A percentile compares a stretch with the other conserved stretches of the same genome.
These are phyloP conservation scores for Tipula vernalis DNA, from an alignment of 2,888 invertebrate genomes.

Conservation along the genomic window DNA sequence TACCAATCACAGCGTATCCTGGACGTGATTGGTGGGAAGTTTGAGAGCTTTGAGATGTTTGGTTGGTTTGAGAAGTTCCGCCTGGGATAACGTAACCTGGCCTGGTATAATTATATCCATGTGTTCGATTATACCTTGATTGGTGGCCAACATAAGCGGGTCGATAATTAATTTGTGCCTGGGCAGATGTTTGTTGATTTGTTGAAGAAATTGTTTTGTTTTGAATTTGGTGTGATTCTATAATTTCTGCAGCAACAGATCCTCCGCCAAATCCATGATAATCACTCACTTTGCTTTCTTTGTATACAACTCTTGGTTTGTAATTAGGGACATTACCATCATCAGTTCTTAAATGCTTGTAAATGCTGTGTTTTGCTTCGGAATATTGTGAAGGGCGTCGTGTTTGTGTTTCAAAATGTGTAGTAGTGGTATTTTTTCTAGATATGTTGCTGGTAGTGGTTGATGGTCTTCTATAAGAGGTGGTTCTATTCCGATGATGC, in stretches of 20 bases:
- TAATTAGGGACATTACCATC: constrained; percentile 28
- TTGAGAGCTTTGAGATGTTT: background rate
- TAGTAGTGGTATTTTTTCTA: background rate
- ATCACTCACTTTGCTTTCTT: background rate
- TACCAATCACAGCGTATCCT: constrained; percentile 9
- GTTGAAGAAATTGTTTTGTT: background rate
- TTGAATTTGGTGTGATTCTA: background rate
- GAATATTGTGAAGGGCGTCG: background rate
- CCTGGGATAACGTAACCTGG: background rate
- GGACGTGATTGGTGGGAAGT: background rate
- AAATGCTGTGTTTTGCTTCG: constrained; percentile 19
- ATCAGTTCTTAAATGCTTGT: constrained; percentile 23
- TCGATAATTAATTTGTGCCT: background rate
- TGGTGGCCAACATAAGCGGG: background rate
- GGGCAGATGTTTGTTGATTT: background rate
- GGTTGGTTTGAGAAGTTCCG: background rate
- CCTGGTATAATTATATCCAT: background rate
- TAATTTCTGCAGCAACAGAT: background rate
- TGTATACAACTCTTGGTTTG: constrained; percentile 24
- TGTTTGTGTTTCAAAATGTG: background rate
- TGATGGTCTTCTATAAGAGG: background rate
- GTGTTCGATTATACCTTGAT: background rate
- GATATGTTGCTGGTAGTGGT: background rate
- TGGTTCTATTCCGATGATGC: background rate
- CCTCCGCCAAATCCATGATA: background rate